Percentiles rank a stretch among this genome's conserved stretches.
These are phyloP conservation scores for Drosophila neotestacea DNA, from an alignment of 2,888 invertebrate genomes.

Conservation along the genomic window DNA sequence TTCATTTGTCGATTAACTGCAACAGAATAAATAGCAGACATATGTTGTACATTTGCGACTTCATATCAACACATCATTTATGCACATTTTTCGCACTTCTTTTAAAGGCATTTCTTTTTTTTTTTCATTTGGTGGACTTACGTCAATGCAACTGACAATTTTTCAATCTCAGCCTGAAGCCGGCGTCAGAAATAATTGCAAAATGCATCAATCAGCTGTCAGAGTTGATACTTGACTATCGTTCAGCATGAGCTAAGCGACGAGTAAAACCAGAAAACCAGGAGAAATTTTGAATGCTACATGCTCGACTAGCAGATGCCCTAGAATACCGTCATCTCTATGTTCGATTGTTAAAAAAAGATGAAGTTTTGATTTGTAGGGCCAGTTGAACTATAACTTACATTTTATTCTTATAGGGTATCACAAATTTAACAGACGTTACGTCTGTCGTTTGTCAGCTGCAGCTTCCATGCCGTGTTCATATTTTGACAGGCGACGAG, in stretches of 20 bases:
- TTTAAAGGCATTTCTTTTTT: slow-evolving; percentile 2
- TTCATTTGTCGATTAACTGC: slow-evolving; percentile 39
- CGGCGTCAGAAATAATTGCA: slow-evolving; percentile 79
- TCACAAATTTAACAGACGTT: slow-evolving; percentile 9
- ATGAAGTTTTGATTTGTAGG: neutral
- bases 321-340: neutral
- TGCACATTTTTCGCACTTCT: slow-evolving; percentile 45
- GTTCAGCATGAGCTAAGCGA: slow-evolving; percentile 34
- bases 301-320: slow-evolving; percentile 1
- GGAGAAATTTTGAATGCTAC: neutral
- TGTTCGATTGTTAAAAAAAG: neutral
- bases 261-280: slow-evolving; percentile 5
- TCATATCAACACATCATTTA: slow-evolving; percentile 35
- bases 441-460: slow-evolving; percentile 43
- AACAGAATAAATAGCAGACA: slow-evolving; percentile 20
- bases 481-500: slow-evolving; percentile 41
- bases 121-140: slow-evolving; percentile 28
- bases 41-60: slow-evolving; percentile 7
- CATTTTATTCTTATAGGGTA: slow-evolving; percentile 12
- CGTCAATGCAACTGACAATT: slow-evolving; percentile 77
- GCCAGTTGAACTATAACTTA: too few species aligned
- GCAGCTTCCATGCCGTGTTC: slow-evolving; percentile 35
- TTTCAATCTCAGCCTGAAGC: slow-evolving; percentile 69
- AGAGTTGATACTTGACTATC: slow-evolving; percentile 57
- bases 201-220: slow-evolving; percentile 81